phyloP scores from a whole-genome alignment of 92 coral and sea anemone species.

The Epizoanthus rinbou region DNA sequence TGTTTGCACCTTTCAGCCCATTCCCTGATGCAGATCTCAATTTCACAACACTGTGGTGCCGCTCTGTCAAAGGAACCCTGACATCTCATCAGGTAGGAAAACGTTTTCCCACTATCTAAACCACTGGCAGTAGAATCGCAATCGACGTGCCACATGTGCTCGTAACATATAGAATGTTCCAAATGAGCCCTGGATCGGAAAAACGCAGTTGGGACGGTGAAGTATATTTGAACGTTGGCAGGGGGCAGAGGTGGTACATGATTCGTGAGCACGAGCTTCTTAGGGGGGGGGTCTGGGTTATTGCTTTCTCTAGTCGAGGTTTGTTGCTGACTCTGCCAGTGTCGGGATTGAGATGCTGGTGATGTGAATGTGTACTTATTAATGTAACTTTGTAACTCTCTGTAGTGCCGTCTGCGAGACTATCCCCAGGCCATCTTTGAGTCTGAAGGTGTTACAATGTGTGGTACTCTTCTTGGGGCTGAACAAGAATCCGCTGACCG shows the following conservation, averaged over 20 bases:
- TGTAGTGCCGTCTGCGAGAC: slow-evolving; percentile 85
- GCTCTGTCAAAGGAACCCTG: slow-evolving; percentile 86
- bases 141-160: neutral
- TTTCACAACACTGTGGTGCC: slow-evolving; percentile 95
- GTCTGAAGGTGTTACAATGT: slow-evolving; percentile 70
- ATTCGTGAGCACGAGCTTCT: too few relatives aligned
- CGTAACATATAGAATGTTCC: neutral
- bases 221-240: too few relatives aligned
- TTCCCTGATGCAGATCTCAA: slow-evolving; percentile 67
- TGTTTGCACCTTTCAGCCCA: slow-evolving; percentile 62
- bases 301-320: neutral
- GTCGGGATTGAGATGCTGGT: neutral
- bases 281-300: too few relatives aligned
- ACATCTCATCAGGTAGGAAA: slow-evolving; percentile 82
- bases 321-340: neutral
- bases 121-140: too few relatives aligned
- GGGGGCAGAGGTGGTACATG: too few relatives aligned
- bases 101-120: too few relatives aligned
- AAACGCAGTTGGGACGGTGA: too few relatives aligned
- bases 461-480: slow-evolving; percentile 92
- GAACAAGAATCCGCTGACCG: slow-evolving; percentile 86
- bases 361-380: neutral
- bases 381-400: neutral
- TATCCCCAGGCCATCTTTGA: slow-evolving; percentile 92
- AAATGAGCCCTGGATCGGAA: too few relatives aligned